These are phyloP conservation scores for Antheraea yamamai DNA, from an alignment of 2,888 invertebrate species.

Conservation along the genomic window DNA sequence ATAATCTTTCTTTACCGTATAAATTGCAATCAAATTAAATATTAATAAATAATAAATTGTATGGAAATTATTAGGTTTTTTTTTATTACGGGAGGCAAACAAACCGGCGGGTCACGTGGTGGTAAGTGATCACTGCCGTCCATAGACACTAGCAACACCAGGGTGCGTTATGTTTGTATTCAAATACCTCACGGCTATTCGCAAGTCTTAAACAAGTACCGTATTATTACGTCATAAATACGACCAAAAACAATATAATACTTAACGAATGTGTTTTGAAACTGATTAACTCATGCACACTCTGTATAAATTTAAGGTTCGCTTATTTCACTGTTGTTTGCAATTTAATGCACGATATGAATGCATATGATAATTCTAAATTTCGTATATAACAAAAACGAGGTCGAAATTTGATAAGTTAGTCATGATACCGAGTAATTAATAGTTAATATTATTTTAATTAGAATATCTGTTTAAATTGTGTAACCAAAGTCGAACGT, in stretches of 20 bases:
- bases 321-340: neutral
- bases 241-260: neutral
- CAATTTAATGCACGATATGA: too few species aligned
- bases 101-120: too few species aligned
- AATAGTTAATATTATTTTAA: neutral
- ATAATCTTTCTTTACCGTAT: too few species aligned
- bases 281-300: neutral
- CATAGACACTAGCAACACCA: too few species aligned
- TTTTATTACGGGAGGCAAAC: too few species aligned
- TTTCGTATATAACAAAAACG: too few species aligned
- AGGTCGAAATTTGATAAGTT: neutral
- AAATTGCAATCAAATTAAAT: too few species aligned
- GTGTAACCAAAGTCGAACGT: slow-evolving; percentile 13
- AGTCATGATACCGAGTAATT: neutral
- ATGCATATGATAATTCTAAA: too few species aligned
- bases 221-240: neutral
- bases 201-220: neutral
- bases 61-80: too few species aligned
- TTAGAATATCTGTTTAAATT: neutral
- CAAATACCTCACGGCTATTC: neutral
- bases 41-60: too few species aligned
- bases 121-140: too few species aligned
- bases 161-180: neutral
- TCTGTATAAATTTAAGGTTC: neutral
- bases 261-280: neutral